Base-by-base conservation (phyloP, 2,113 vertebrate genomes). In the Microcebus murinus region DNA sequence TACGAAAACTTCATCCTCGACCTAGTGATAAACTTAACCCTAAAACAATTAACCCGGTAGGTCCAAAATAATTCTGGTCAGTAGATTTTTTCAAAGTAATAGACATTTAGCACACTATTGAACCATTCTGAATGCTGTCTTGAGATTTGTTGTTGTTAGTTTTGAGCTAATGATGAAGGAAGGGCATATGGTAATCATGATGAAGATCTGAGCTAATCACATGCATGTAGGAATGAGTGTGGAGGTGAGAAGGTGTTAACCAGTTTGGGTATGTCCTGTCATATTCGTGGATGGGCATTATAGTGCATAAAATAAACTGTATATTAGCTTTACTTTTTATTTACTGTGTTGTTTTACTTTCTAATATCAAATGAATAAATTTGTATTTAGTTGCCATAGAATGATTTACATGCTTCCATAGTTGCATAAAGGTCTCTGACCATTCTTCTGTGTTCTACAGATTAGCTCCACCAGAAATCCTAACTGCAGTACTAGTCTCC, bases 21-120 rank as follows among this genome's bases (percentile, higher is more conserved):
- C 99, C 99, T 23, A 99, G 99, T 94, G 99, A 99, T 96, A 99
- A 98, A 87, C 98, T 99, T 34, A 99, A 99, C 96, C 99, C 99
- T 76, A 99, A 98, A 98, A 99, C 99, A n/a, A 98, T 99, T 96
- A 98, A 99, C 97, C 99, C 99, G 0, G 99, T 99, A 97, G 57
- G 99, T 98, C 15, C 65, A 20, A 20, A 80, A 74, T 20, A 29
- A 80, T 55, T 95, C 55, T 34, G 11, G 27, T 92, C 18, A 34
- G 61, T 70, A 42, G 34, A 8, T 48, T 92, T 88, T 88, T 88
- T 65, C 29, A 36, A 20, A 87, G 67, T 21, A 59, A 20, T 36
- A 52, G n/a, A 11, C 20, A 7, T 10, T 50, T 73, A 31, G 63
- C 39, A 12, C 34, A 15, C 42, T 70, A 0, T 29, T 55, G 52